These are phyloP conservation scores for Conus betulinus DNA, from an alignment of 1,140 invertebrate species.

Conservation along the genomic window DNA sequence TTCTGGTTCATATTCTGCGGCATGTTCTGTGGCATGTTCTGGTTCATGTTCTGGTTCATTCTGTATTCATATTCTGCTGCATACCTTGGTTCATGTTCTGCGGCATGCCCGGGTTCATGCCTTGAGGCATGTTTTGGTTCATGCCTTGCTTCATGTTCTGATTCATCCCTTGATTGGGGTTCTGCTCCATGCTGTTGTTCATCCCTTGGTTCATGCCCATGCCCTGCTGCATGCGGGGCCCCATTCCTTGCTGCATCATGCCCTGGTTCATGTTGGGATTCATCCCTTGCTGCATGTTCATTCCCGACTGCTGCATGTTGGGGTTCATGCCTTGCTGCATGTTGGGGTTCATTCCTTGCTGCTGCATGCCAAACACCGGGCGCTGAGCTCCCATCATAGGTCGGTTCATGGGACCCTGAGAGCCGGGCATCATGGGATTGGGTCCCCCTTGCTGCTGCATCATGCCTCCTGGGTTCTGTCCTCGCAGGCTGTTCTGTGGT, in stretches of 20 bases:
- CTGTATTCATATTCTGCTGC: conserved; percentile 17
- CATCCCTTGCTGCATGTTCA: conserved; percentile 21
- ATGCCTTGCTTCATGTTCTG: conserved; percentile 16
- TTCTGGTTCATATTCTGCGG: conserved; percentile 12
- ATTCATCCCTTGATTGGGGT: conserved; percentile 21
- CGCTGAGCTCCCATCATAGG: conserved; percentile 13
- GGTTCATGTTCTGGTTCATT: conserved; percentile 25
- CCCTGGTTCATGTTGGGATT: conserved; percentile 24
- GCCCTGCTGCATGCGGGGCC: conserved; percentile 21
- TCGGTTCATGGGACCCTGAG: conserved; percentile 17
- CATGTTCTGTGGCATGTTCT: conserved; percentile 2
- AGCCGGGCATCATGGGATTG: conserved; percentile 16
- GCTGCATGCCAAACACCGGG: conserved; percentile 34
- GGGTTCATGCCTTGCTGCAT: conserved; percentile 19
- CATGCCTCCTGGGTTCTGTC: conserved; percentile 2
- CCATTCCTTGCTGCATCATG: conserved; percentile 36
- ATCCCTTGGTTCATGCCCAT: conserved; percentile 20
- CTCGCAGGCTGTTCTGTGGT: conserved; percentile 23
- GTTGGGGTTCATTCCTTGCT: background rate
- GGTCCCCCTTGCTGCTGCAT: background rate
- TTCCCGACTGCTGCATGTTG: conserved; percentile 19
- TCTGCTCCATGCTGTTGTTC: conserved; percentile 2
- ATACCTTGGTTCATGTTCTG: conserved; percentile 11
- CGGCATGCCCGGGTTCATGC: conserved; percentile 19
- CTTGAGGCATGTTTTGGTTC: conserved; percentile 1